These are phyloP conservation scores for Dendroctonus valens DNA, from an alignment of 1,140 invertebrate species.

Conservation along the genomic window DNA sequence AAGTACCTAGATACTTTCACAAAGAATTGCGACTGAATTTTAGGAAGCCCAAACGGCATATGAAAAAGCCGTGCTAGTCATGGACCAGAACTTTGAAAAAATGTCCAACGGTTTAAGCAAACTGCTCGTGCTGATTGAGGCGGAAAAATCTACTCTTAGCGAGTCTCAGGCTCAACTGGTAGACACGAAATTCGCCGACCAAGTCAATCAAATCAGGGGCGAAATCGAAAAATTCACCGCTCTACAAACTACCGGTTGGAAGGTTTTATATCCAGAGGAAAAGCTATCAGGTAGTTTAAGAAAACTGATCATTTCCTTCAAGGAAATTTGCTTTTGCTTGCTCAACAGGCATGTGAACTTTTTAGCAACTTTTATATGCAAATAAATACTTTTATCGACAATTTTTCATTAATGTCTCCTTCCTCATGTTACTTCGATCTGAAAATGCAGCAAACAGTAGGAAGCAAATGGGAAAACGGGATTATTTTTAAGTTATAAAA, in stretches of 20 bases:
- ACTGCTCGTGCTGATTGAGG: slow-evolving; percentile 28
- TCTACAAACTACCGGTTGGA: slow-evolving; percentile 32
- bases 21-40: slow-evolving; percentile 3
- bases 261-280: slow-evolving; percentile 24
- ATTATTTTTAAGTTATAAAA: no score
- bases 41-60: slow-evolving; percentile 36
- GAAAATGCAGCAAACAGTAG: no score
- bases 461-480: no score
- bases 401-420: no score
- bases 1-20: background rate
- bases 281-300: slow-evolving; percentile 30
- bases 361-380: background rate
- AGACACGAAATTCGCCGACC: slow-evolving; percentile 17
- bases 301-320: slow-evolving; percentile 14
- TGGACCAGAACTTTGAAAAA: slow-evolving; percentile 31
- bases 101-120: slow-evolving; percentile 26
- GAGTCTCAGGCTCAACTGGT: slow-evolving; percentile 6
- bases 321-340: slow-evolving; percentile 22
- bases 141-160: slow-evolving; percentile 19
- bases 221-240: slow-evolving; percentile 27
- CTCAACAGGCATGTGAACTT: slow-evolving; percentile 13
- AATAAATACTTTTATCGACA: slow-evolving; percentile 4
- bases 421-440: no score
- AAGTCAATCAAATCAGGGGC: slow-evolving; percentile 16
- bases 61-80: slow-evolving; percentile 20